Evolutionary conservation across 2,888 invertebrate species (phyloP).

Genomic region (Dicyrtomina minuta): DNA sequence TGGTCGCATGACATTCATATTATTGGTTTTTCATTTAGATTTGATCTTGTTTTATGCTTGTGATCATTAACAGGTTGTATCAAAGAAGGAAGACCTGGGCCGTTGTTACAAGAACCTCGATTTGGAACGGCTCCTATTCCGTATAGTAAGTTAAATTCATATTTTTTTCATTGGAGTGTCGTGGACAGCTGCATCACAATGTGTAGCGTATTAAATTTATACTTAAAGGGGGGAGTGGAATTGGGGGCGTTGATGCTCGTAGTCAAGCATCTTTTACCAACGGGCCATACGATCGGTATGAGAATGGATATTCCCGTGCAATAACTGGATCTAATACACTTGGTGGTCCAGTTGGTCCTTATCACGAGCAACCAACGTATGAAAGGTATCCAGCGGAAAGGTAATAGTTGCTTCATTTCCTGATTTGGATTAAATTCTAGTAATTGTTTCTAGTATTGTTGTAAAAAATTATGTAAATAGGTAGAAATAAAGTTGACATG

Average conservation of each 20-base stretch:
- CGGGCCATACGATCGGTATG: constrained; percentile 53
- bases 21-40: no score
- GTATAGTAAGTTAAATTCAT: constrained; percentile 80
- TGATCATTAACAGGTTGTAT: constrained; percentile 41
- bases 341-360: constrained; percentile 39
- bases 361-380: constrained; percentile 46
- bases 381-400: constrained; percentile 54
- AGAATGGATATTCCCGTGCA: constrained; percentile 55
- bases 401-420: no score
- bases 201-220: not conserved
- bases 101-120: constrained; percentile 83
- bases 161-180: no score
- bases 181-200: not conserved
- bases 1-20: no score
- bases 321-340: constrained; percentile 56
- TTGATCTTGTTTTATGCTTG: not conserved
- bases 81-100: constrained; percentile 67
- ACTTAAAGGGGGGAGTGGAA: not conserved
- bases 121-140: constrained; percentile 84
- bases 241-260: no score
- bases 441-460: no score
- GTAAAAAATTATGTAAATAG: no score
- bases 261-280: constrained; percentile 50
- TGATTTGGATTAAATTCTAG: no score
- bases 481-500: no score